Conservation (phyloP, 2,797 vertebrate genomes). For the Eurystomus glaucurus region DNA sequence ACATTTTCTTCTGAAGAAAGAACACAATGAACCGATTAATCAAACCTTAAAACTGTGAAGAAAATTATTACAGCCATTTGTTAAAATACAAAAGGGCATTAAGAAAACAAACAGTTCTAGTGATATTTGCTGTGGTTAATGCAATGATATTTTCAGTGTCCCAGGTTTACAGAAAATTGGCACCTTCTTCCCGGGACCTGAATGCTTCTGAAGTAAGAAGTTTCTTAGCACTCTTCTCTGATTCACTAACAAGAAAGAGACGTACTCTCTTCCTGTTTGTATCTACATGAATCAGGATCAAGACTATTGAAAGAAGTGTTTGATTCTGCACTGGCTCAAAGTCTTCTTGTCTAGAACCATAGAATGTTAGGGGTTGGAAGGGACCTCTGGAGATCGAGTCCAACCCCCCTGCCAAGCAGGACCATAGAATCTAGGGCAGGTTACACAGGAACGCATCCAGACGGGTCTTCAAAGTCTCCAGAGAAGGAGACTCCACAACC, state of each 20-base stretch:
- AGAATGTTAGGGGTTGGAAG: no score
- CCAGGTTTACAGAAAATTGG: neutral
- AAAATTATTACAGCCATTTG: slow-evolving; percentile 53
- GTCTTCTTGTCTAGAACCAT: neutral
- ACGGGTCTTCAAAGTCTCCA: no score
- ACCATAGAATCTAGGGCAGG: no score
- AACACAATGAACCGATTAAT: slow-evolving; percentile 50
- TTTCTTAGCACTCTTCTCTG: neutral
- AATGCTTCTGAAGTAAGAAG: neutral
- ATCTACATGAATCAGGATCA: neutral
- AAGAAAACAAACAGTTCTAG: slow-evolving; percentile 30
- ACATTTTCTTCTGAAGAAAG: slow-evolving; percentile 14
- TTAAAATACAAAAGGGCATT: slow-evolving; percentile 41
- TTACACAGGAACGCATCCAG: no score
- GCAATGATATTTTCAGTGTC: neutral
- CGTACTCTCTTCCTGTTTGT: neutral
- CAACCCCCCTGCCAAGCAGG: no score
- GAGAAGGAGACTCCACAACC: no score
- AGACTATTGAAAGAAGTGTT: neutral
- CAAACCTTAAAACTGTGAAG: slow-evolving; percentile 6
- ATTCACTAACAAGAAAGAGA: neutral
- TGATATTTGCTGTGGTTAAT: neutral
- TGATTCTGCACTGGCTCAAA: neutral
- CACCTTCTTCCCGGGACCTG: neutral
- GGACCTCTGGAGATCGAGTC: no score